phyloP scores from a whole-genome alignment of 2,888 invertebrate species.

The Lepidochrysops patricia region DNA sequence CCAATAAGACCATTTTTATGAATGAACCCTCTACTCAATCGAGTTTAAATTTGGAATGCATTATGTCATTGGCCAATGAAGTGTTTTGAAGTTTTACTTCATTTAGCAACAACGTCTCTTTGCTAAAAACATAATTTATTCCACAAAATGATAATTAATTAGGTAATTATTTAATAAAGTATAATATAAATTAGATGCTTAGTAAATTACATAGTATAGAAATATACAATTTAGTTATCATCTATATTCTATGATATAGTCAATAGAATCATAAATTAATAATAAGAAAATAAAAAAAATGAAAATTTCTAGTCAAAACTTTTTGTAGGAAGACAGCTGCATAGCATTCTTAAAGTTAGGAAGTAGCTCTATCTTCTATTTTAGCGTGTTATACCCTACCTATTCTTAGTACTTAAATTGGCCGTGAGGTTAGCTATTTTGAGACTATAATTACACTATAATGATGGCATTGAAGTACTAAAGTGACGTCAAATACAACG shows the following conservation, averaged over 20 bases:
- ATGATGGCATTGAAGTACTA: background rate
- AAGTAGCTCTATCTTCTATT: background rate
- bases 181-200: too few species aligned
- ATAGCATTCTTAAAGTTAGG: too few species aligned
- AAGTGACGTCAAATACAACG: background rate
- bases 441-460: background rate
- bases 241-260: too few species aligned
- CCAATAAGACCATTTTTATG: conserved; percentile 52
- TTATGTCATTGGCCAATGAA: background rate
- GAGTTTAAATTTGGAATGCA: conserved; percentile 48
- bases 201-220: too few species aligned
- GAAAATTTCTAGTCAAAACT: too few species aligned
- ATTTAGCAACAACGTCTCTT: background rate
- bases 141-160: too few species aligned
- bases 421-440: background rate
- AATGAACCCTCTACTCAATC: conserved; percentile 58
- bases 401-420: background rate
- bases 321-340: too few species aligned
- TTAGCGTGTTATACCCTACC: background rate
- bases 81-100: background rate
- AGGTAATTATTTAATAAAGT: too few species aligned
- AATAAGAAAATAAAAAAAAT: too few species aligned
- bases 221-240: too few species aligned
- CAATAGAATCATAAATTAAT: too few species aligned
- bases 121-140: too few species aligned